Conservation (phyloP, 2,888 invertebrate species). For the Trissolcus japonicus region DNA sequence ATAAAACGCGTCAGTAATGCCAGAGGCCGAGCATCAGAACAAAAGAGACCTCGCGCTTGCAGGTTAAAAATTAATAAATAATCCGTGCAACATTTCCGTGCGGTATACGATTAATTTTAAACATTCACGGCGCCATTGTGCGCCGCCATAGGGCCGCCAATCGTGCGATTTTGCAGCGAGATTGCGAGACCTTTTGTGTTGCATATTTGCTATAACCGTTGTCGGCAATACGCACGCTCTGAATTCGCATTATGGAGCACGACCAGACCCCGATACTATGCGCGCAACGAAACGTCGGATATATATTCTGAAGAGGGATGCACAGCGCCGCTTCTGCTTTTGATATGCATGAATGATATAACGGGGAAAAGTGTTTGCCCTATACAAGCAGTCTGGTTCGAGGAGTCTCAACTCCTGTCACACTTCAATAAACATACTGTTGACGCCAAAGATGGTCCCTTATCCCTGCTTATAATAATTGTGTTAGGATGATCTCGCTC, state of each 20-base stretch:
- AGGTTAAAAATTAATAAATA: no score
- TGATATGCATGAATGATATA: constrained; percentile 39
- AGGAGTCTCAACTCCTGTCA: background rate
- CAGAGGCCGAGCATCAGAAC: no score
- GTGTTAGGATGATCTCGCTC: no score
- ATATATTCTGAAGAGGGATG: constrained; percentile 18
- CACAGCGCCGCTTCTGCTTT: constrained; percentile 44
- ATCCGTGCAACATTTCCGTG: no score
- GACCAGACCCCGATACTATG: background rate
- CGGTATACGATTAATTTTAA: constrained; percentile 18
- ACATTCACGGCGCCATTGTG: constrained; percentile 10
- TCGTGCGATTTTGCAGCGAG: constrained; percentile 33
- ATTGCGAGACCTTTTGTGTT: constrained; percentile 22
- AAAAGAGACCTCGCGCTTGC: no score
- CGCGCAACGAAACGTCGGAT: constrained; percentile 31
- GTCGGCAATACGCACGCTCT: constrained; percentile 15
- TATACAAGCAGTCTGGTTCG: constrained; percentile 20
- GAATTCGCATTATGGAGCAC: constrained; percentile 15
- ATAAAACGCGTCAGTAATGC: no score
- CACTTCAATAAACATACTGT: constrained; percentile 13
- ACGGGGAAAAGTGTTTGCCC: constrained; percentile 35
- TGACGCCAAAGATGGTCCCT: no score
- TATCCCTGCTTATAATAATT: no score
- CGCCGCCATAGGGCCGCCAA: no score
- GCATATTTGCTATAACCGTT: constrained; percentile 16